phyloP scores from a whole-genome alignment of 1,140 invertebrate genomes.

The Pseudomyrmex sp. region DNA sequence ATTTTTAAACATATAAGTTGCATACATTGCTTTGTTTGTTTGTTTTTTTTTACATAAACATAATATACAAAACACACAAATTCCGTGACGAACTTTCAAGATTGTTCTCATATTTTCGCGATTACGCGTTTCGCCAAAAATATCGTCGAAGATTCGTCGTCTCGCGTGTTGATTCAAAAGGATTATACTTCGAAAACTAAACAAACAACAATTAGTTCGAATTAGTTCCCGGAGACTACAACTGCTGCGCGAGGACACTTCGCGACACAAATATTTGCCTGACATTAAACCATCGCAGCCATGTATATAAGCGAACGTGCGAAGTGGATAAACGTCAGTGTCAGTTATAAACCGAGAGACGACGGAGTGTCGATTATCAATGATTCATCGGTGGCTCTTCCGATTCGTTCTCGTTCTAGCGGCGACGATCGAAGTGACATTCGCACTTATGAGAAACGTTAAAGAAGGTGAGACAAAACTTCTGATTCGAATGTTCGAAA shows the following conservation, averaged over 20 bases:
- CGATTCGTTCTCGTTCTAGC: not conserved
- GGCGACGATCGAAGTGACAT: not conserved
- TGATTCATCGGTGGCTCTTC: not conserved
- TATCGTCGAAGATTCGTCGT: not conserved
- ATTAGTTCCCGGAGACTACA: conserved; percentile 16
- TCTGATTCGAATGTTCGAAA: not conserved
- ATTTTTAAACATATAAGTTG: not conserved
- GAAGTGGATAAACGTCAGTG: conserved; percentile 7
- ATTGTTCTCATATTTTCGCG: not conserved
- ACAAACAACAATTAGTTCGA: conserved; percentile 38
- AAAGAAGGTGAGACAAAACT: not conserved
- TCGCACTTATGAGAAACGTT: conserved; percentile 2
- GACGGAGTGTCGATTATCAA: conserved; percentile 29
- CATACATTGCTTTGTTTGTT: too few relatives aligned
- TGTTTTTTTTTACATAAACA: too few relatives aligned
- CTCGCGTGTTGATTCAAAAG: not conserved
- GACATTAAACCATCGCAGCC: not conserved
- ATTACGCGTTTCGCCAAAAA: not conserved
- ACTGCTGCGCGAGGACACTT: conserved; percentile 14
- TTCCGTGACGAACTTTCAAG: not conserved
- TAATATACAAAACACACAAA: not conserved
- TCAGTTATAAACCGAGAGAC: conserved; percentile 24
- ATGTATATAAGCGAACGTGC: conserved; percentile 25
- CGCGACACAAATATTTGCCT: conserved; percentile 26
- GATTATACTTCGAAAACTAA: not conserved